Conservation (phyloP, 2,888 invertebrate species). For the Habrosyne pyritoides region DNA sequence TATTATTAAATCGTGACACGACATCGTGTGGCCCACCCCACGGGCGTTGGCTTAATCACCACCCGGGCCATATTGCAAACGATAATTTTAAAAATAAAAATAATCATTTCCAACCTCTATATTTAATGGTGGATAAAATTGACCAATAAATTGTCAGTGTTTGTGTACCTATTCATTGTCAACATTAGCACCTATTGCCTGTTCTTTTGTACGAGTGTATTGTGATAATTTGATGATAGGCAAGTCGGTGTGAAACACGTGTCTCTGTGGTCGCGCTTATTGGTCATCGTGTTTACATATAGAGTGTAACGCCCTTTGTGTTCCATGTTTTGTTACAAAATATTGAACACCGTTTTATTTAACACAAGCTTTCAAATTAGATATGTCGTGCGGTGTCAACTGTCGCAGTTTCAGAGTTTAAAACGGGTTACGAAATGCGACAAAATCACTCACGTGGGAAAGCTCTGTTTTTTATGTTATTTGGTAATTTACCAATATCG, state of each 20-base stretch:
- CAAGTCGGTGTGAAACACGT: slow-evolving; percentile 46
- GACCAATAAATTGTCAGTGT: slow-evolving; percentile 27
- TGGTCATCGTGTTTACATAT: slow-evolving; percentile 63
- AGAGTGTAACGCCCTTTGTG: slow-evolving; percentile 81
- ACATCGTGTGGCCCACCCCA: neutral
- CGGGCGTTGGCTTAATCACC: neutral
- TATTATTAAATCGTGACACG: neutral
- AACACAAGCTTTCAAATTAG: slow-evolving; percentile 79
- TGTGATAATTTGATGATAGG: slow-evolving; percentile 75
- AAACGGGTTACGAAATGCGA: slow-evolving; percentile 57
- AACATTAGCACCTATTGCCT: slow-evolving; percentile 20
- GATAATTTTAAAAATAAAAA: neutral
- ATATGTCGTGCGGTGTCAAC: slow-evolving; percentile 70
- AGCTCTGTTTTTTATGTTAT: slow-evolving; percentile 10
- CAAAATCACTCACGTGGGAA: slow-evolving; percentile 30
- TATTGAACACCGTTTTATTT: slow-evolving; percentile 83
- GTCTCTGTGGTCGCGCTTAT: slow-evolving; percentile 48
- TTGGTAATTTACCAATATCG: neutral
- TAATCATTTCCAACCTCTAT: neutral
- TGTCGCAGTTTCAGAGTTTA: slow-evolving; percentile 53
- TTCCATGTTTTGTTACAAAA: slow-evolving; percentile 83
- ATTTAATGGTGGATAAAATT: slow-evolving; percentile 18
- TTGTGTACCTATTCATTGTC: slow-evolving; percentile 25
- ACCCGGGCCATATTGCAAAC: neutral
- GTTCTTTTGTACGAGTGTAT: slow-evolving; percentile 46